phyloP scores from a whole-genome alignment of 2,113 vertebrate species.

The Mustelus asterias region DNA sequence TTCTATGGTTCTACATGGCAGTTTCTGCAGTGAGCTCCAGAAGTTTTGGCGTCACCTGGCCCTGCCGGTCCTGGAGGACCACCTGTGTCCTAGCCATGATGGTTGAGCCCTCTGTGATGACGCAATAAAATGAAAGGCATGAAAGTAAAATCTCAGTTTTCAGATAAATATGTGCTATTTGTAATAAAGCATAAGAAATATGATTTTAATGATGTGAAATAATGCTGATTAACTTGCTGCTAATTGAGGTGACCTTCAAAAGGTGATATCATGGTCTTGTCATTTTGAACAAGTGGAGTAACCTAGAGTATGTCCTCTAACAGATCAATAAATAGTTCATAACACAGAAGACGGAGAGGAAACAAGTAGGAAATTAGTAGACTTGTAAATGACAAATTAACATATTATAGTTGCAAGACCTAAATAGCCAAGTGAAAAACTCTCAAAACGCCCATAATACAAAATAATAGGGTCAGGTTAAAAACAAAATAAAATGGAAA shows the following conservation, averaged over 20 bases:
- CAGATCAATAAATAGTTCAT: neutral
- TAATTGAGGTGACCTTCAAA: neutral
- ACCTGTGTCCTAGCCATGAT: neutral
- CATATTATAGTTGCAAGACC: neutral
- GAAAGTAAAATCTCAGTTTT: neutral
- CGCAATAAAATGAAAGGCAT: neutral
- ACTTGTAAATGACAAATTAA: neutral
- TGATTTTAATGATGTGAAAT: neutral
- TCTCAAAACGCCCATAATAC: neutral
- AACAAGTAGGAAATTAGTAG: neutral
- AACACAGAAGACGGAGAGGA: neutral
- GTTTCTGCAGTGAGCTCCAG: too few relatives aligned
- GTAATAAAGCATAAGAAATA: neutral
- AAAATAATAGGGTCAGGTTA: neutral
- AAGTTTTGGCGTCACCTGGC: too few relatives aligned
- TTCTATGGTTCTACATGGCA: too few relatives aligned
- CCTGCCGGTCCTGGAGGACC: too few relatives aligned
- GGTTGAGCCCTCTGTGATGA: neutral
- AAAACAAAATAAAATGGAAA: neutral
- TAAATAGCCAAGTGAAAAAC: neutral
- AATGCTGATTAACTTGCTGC: neutral
- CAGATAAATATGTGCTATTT: neutral
- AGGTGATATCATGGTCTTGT: neutral
- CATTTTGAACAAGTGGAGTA: neutral
- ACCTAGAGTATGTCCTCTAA: neutral